Evolutionary conservation across 2,113 vertebrate genomes (phyloP).

Genomic region (Corvus hawaiiensis): DNA sequence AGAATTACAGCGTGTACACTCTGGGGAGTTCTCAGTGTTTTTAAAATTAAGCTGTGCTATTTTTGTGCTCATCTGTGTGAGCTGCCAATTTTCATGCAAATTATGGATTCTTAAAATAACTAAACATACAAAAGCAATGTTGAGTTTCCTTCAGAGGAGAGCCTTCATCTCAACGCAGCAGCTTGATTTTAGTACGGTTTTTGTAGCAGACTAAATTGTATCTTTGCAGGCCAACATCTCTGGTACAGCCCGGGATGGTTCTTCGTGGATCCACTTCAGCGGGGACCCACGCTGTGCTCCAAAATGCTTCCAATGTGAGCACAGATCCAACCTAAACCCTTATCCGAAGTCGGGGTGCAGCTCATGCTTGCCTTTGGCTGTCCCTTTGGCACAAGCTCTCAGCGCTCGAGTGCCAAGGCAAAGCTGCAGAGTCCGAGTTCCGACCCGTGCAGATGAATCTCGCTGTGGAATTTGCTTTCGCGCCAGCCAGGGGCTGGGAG

Average conservation of each 20-base stretch:
- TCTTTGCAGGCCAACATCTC: not conserved
- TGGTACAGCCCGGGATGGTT: not conserved
- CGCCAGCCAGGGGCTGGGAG: not conserved
- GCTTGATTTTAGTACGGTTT: not conserved
- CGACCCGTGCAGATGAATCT: not conserved
- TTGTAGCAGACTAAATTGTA: not conserved
- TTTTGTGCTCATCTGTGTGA: not conserved
- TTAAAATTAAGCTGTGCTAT: slow-evolving; percentile 12
- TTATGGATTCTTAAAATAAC: slow-evolving; percentile 37
- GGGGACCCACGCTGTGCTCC: fast-evolving
- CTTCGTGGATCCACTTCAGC: not conserved
- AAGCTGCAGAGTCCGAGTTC: not conserved
- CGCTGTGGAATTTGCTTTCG: not conserved
- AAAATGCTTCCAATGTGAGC: fast-evolving
- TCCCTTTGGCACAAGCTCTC: not conserved
- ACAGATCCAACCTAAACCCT: not conserved
- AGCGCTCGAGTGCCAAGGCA: fast-evolving
- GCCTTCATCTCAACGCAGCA: not conserved
- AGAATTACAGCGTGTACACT: not conserved
- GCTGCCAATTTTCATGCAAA: slow-evolving; percentile 50
- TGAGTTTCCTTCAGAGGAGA: not conserved
- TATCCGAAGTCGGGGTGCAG: no score
- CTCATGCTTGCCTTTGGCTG: not conserved
- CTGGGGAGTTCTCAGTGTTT: not conserved
- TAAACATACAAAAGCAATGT: not conserved